Evolutionary conservation across 2,797 vertebrate species (phyloP).

Genomic region (Gymnodraco acuticeps): DNA sequence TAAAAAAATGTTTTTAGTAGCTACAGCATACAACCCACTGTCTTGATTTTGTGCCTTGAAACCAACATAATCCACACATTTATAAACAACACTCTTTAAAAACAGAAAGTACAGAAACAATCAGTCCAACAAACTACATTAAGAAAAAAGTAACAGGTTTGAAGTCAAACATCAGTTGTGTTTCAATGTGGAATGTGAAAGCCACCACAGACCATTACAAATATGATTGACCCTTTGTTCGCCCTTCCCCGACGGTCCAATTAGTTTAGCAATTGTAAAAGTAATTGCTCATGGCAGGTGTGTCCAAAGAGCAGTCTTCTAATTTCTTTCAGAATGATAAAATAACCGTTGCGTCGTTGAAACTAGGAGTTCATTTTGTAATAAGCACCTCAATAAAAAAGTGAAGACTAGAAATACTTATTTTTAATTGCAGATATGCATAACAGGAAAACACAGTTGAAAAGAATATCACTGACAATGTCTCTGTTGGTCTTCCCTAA

Average conservation of each 20-base stretch:
- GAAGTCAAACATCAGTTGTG: slow-evolving; percentile 7
- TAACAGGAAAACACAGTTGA: background rate
- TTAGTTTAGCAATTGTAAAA: background rate
- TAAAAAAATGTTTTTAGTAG: background rate
- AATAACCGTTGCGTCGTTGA: background rate
- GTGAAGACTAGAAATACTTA: background rate
- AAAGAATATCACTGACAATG: background rate
- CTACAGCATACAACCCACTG: background rate
- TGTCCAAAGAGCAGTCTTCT: background rate
- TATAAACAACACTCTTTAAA: slow-evolving; percentile 6
- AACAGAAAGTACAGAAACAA: background rate
- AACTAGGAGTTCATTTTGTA: background rate
- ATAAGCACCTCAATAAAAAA: background rate
- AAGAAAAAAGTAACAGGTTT: background rate
- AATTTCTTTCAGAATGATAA: background rate
- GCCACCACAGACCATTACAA: background rate
- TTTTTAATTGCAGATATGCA: background rate
- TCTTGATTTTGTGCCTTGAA: slow-evolving; percentile 30
- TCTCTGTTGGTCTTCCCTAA: background rate
- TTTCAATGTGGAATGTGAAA: background rate
- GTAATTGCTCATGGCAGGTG: background rate
- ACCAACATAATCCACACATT: slow-evolving; percentile 11
- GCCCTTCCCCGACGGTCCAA: background rate
- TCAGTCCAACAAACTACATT: background rate
- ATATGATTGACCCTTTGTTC: background rate